Conservation (phyloP, 2,888 invertebrate species). For the Craniophora ligustri region DNA sequence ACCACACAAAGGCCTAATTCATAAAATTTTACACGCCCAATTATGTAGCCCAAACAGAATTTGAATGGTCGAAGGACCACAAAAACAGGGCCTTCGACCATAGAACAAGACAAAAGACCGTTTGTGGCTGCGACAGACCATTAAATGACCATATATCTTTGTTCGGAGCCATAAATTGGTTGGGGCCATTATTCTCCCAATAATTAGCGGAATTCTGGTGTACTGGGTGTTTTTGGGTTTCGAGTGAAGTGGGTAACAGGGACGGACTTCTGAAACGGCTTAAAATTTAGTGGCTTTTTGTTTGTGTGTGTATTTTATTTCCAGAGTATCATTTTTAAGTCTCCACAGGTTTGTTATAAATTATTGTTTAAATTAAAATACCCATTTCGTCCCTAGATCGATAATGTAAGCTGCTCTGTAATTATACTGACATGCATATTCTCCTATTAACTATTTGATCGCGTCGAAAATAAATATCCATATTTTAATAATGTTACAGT, state of each 20-base stretch:
- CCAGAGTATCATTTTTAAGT: no score
- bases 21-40: slow-evolving; percentile 41
- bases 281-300: no score
- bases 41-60: slow-evolving; percentile 43
- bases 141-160: slow-evolving; percentile 73
- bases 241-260: slow-evolving; percentile 41
- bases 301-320: no score
- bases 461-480: no score
- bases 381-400: no score
- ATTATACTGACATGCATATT: no score
- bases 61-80: slow-evolving; percentile 33
- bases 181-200: slow-evolving; percentile 67
- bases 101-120: slow-evolving; percentile 54
- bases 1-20: slow-evolving; percentile 35
- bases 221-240: slow-evolving; percentile 54
- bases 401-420: no score
- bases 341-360: no score
- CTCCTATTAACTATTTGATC: no score
- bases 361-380: no score
- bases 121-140: slow-evolving; percentile 70
- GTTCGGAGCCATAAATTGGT: slow-evolving; percentile 71
- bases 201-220: slow-evolving; percentile 73
- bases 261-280: slow-evolving; percentile 32
- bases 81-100: slow-evolving; percentile 33
- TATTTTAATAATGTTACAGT: no score